Evolutionary conservation across 1,140 invertebrate genomes (phyloP).

Genomic region (Leucophenga varia): DNA sequence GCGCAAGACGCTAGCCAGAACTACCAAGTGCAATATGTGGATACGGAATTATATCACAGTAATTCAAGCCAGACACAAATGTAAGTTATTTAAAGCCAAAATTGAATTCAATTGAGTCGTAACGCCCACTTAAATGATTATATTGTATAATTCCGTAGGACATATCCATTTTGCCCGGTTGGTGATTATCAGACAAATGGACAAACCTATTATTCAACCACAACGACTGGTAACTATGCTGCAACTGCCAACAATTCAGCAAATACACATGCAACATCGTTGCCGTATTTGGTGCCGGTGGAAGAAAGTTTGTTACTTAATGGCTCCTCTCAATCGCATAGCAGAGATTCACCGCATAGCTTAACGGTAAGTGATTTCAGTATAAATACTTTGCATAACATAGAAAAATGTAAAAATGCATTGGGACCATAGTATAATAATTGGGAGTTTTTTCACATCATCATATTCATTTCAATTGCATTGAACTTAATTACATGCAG

Average conservation of each 20-base stretch:
- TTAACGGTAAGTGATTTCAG: slow-evolving; percentile 57
- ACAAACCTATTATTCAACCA: slow-evolving; percentile 59
- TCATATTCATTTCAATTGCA: no score
- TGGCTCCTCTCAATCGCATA: slow-evolving; percentile 61
- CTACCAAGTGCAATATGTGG: slow-evolving; percentile 72
- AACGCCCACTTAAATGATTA: no score
- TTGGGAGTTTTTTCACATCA: no score
- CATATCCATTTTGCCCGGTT: slow-evolving; percentile 83
- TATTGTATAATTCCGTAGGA: no score
- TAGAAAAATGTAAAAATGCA: no score
- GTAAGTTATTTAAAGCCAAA: slow-evolving; percentile 59
- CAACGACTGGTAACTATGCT: slow-evolving; percentile 59
- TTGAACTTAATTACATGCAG: slow-evolving; percentile 23
- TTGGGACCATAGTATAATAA: no score
- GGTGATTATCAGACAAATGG: slow-evolving; percentile 66
- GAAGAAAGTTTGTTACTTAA: slow-evolving; percentile 64
- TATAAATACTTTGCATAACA: no score
- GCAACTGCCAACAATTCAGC: slow-evolving; percentile 59
- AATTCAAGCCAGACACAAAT: slow-evolving; percentile 64
- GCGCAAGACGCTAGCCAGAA: slow-evolving; percentile 59
- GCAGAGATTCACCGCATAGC: slow-evolving; percentile 73
- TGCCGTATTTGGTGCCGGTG: slow-evolving; percentile 63
- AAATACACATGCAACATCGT: slow-evolving; percentile 64
- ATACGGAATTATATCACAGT: slow-evolving; percentile 64
- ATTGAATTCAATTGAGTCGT: slow-evolving; percentile 7